Conservation (phyloP, 2,113 vertebrate species). For the Percina caprodes region DNA sequence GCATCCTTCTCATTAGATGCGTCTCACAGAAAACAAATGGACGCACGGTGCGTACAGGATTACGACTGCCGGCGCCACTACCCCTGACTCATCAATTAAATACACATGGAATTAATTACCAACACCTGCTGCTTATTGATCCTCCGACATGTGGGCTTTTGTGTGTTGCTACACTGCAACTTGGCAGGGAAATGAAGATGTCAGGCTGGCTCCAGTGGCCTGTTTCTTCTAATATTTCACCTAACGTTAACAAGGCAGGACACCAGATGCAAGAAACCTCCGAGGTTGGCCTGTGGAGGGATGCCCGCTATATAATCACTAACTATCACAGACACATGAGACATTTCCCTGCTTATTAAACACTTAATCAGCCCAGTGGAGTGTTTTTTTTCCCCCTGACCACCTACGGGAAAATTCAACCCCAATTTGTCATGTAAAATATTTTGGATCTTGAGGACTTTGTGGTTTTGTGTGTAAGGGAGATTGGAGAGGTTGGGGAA, state of each 20-base stretch:
- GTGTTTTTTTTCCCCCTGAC: neutral
- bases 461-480: slow-evolving; percentile 26
- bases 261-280: neutral
- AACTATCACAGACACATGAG: slow-evolving; percentile 5
- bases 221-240: neutral
- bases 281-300: neutral
- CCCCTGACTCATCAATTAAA: neutral
- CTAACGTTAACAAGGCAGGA: neutral
- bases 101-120: neutral
- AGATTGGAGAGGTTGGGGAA: slow-evolving; percentile 40
- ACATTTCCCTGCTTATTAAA: slow-evolving; percentile 41
- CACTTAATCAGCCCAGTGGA: slow-evolving; percentile 22
- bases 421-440: neutral
- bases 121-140: neutral
- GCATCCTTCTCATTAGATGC: no score
- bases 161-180: no score
- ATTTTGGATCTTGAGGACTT: neutral
- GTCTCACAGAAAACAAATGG: no score
- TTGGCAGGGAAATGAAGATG: neutral
- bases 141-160: neutral
- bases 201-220: neutral
- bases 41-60: no score
- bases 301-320: neutral
- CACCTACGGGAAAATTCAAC: neutral
- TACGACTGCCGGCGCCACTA: no score